phyloP scores from a whole-genome alignment of 2,888 invertebrate genomes.

The Zelleria hepariella region DNA sequence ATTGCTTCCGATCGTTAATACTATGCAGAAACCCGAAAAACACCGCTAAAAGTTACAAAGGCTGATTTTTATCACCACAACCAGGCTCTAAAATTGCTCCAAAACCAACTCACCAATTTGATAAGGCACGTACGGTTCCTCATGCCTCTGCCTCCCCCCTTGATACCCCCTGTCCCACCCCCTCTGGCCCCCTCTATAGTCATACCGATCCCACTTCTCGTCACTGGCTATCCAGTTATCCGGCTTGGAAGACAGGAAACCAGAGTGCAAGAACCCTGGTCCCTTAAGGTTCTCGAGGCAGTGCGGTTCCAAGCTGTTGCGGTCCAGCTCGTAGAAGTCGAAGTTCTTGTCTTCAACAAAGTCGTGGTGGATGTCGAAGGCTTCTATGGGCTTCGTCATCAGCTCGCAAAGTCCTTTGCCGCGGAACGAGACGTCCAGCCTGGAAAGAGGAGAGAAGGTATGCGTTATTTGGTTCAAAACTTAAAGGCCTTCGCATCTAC shows the following conservation, averaged over 20 bases:
- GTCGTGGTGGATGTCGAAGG: constrained; percentile 74
- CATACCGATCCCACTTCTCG: constrained; percentile 10
- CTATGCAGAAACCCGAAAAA: too few species aligned
- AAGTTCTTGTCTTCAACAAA: constrained; percentile 79
- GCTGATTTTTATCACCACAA: too few species aligned
- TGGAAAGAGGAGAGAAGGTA: too few species aligned
- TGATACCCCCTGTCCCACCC: constrained; percentile 18
- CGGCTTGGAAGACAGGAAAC: constrained; percentile 51
- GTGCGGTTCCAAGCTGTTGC: constrained; percentile 76
- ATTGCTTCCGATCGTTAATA: too few species aligned
- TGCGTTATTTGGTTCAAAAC: neutral
- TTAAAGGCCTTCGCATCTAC: neutral
- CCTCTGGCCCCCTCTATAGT: neutral
- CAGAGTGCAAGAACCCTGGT: constrained; percentile 46
- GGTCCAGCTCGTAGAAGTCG: constrained; percentile 84
- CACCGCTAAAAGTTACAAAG: too few species aligned
- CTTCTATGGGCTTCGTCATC: constrained; percentile 78
- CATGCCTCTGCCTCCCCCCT: constrained; percentile 33
- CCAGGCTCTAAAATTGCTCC: too few species aligned
- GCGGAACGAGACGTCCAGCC: constrained; percentile 77
- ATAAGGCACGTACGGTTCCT: constrained; percentile 69
- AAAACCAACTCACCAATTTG: constrained; percentile 57
- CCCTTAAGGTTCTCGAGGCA: constrained; percentile 55
- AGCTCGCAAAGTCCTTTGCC: constrained; percentile 85
- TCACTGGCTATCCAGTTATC: constrained; percentile 21